Evolutionary conservation across 2,113 vertebrate genomes (phyloP).

Genomic region (Pomatorhinus ruficollis): DNA sequence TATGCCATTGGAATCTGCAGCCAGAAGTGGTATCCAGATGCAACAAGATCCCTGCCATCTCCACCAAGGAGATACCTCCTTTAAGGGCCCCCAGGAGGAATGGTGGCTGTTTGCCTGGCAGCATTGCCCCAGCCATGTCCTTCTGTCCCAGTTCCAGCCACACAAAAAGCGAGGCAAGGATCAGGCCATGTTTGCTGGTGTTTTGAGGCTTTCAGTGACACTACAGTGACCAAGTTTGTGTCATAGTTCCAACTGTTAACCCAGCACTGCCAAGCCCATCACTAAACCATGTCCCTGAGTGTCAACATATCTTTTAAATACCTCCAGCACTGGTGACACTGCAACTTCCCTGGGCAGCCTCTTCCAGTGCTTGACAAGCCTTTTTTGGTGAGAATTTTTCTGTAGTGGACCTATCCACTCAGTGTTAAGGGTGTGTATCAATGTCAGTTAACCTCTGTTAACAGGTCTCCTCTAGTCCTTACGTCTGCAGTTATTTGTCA

Average conservation of each 20-base stretch:
- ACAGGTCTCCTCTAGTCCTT: neutral
- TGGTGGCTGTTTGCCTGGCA: neutral
- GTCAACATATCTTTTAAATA: neutral
- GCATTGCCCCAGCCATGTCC: neutral
- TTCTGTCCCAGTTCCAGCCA: neutral
- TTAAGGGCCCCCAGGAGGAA: neutral
- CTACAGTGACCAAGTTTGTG: neutral
- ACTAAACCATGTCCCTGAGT: neutral
- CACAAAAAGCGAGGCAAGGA: rapidly evolving
- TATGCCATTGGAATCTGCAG: neutral
- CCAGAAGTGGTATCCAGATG: neutral
- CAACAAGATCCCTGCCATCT: neutral
- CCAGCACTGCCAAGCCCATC: neutral
- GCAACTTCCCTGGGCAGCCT: neutral
- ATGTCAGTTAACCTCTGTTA: neutral
- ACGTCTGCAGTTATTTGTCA: neutral
- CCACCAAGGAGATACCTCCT: neutral
- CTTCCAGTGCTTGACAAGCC: neutral
- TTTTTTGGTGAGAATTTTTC: neutral
- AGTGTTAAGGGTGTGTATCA: neutral
- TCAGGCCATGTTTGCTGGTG: neutral
- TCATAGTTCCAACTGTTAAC: neutral
- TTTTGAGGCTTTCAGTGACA: neutral
- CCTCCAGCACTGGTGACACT: neutral
- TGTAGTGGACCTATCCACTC: neutral